Evolutionary conservation across 35 echinoderm and acorn worm genomes (phyloP), one percentile per base, ranked within the genome.

Genomic region (Stichopus chloronotus): DNA sequence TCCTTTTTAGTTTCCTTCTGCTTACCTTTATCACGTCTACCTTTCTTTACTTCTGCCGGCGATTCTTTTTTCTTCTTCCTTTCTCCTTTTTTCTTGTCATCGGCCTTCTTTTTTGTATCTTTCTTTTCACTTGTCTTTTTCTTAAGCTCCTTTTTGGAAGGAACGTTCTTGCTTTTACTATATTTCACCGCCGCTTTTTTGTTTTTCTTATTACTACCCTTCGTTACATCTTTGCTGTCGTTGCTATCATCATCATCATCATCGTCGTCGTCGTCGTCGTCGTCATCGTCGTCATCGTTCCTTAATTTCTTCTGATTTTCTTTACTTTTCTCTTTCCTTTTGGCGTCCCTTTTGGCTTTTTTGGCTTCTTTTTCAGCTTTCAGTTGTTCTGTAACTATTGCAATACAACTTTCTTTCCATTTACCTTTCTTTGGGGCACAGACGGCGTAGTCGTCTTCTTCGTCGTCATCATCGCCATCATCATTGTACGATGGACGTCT

Each of bases 331-430:
- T 85, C 30, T 53, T 89, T 89, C 22, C 24, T 89, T 89, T 89
- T 89, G 21, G 65, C 87, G 5, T 19, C 87, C 13, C 86, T 16
- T 88, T 65, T 72, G 0, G 87, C 87, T 72, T 72, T 89, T 14
- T 89, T 89, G 8, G 87, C 87, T 52, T 58, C 87, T 72, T 25
- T 89, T 43, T 89, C 87, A 7, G 87, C 87, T 72, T 89, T 89
- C 60, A 89, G 60, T n/a, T 89, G 87, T 71, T 89, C 57, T 13
- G 87, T 89, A 6, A 89, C 87, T 16, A 89, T 72, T 53, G 65
- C 87, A 16, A 89, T 89, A 61, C 87, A 89, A 30, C 87, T 89
- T 43, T 69, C 55, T 20, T 89, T 89, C 87, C 87, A 89, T 72
- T 89, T 89, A 19, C 87, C 87, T 72, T 89, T 89, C 60, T 89